Evolutionary conservation across 2,888 invertebrate species (phyloP).

Genomic region (Cerastis leucographa): DNA sequence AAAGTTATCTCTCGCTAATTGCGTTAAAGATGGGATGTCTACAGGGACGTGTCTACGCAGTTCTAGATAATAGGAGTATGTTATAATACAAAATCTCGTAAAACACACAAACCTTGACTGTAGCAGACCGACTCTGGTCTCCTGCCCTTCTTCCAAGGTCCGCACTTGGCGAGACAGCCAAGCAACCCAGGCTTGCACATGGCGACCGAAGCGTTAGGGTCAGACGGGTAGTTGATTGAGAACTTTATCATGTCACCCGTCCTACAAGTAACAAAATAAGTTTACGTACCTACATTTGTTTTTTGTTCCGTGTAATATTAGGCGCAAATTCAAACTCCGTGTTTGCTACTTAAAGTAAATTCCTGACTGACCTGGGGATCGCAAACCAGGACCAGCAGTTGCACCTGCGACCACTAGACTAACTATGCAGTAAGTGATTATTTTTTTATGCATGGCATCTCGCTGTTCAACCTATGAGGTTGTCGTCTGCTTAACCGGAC

Average conservation of each 20-base stretch:
- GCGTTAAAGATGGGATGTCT: not conserved
- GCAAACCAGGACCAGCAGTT: no score
- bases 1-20: not conserved
- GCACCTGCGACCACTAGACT: not conserved
- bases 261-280: slow-evolving; percentile 70
- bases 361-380: not conserved
- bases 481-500: no score
- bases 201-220: slow-evolving; percentile 88
- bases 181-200: slow-evolving; percentile 90
- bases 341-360: not conserved
- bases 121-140: slow-evolving; percentile 91
- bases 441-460: no score
- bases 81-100: not conserved
- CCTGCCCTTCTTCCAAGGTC: slow-evolving; percentile 88
- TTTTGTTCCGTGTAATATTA: not conserved
- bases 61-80: not conserved
- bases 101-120: slow-evolving; percentile 84
- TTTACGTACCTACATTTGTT: not conserved
- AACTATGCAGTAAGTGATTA: not conserved
- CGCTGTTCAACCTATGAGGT: no score
- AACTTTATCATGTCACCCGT: slow-evolving; percentile 91
- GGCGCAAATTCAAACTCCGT: not conserved
- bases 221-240: slow-evolving; percentile 89
- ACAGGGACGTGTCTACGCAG: not conserved
- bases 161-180: slow-evolving; percentile 92